Conservation (phyloP, 2,113 vertebrate species). For the Nematolebias whitei region DNA sequence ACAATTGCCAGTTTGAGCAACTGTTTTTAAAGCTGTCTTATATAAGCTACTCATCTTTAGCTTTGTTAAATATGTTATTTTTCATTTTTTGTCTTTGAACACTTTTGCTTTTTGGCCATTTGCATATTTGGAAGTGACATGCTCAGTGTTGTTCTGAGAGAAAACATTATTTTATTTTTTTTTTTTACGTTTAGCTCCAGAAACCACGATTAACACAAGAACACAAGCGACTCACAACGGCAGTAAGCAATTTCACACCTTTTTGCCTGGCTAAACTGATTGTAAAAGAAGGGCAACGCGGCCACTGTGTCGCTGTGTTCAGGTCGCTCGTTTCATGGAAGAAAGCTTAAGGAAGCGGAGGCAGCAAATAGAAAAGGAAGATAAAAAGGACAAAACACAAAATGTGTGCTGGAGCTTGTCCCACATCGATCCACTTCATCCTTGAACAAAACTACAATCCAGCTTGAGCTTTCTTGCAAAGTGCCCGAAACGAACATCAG, state of each 20-base stretch:
- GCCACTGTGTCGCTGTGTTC: constrained; percentile 33
- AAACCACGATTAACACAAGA: constrained; percentile 53
- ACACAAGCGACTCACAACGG: constrained; percentile 57
- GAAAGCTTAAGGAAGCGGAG: constrained; percentile 12
- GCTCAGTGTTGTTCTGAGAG: constrained; percentile 16
- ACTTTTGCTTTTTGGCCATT: constrained; percentile 18
- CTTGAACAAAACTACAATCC: constrained; percentile 37
- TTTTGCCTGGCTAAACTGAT: constrained; percentile 55
- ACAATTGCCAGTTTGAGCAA: background rate
- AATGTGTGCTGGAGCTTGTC: constrained; percentile 15
- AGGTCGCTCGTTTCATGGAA: constrained; percentile 9
- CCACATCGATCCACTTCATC: constrained; percentile 22
- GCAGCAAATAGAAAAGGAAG: background rate
- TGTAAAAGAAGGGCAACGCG: constrained; percentile 40
- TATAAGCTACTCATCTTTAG: background rate
- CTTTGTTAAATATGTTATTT: background rate
- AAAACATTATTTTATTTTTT: too few relatives aligned
- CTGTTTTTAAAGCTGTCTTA: background rate
- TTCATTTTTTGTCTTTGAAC: constrained; percentile 4
- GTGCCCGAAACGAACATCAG: constrained; percentile 58
- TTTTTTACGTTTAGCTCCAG: constrained; percentile 34
- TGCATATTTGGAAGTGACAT: constrained; percentile 23
- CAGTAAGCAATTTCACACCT: constrained; percentile 66
- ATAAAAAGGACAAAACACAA: constrained; percentile 10
- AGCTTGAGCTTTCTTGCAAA: constrained; percentile 31